phyloP scores from a whole-genome alignment of 2,797 vertebrate genomes.

The Sternarchorhynchus goeldii region DNA sequence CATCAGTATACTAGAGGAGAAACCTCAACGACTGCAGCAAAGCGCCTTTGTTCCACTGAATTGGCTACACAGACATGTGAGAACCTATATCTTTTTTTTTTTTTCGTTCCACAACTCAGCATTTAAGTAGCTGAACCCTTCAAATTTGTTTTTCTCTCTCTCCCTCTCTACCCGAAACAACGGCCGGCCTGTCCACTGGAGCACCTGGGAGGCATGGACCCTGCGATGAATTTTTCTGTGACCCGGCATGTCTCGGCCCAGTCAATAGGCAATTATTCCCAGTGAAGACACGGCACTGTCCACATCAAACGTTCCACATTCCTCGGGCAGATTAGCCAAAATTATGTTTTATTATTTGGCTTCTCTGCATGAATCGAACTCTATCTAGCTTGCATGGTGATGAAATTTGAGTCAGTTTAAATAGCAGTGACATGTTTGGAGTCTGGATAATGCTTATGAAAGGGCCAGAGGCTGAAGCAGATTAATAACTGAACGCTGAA shows the following conservation, averaged over 20 bases:
- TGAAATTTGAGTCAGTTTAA: constrained; percentile 95
- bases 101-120: constrained; percentile 75
- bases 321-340: constrained; percentile 96
- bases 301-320: constrained; percentile 94
- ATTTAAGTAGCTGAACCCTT: constrained; percentile 80
- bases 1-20: background rate
- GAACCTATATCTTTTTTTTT: constrained; percentile 53
- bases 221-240: constrained; percentile 82
- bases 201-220: constrained; percentile 89
- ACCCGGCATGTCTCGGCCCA: constrained; percentile 71
- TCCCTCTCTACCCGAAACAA: constrained; percentile 79
- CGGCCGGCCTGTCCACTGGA: constrained; percentile 77
- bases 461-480: constrained; percentile 87
- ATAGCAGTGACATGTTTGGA: constrained; percentile 96
- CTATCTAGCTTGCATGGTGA: constrained; percentile 87
- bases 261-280: constrained; percentile 91
- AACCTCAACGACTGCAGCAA: background rate
- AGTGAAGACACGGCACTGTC: constrained; percentile 88
- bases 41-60: constrained; percentile 10
- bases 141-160: constrained; percentile 66
- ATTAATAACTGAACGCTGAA: constrained; percentile 90
- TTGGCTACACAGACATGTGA: constrained; percentile 57
- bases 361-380: constrained; percentile 82
- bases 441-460: constrained; percentile 90
- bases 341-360: constrained; percentile 97